Percentiles rank a stretch among this genome's conserved stretches.
phyloP scores from a whole-genome alignment of 2,113 vertebrate species.

The Nycticryphes semicollaris region DNA sequence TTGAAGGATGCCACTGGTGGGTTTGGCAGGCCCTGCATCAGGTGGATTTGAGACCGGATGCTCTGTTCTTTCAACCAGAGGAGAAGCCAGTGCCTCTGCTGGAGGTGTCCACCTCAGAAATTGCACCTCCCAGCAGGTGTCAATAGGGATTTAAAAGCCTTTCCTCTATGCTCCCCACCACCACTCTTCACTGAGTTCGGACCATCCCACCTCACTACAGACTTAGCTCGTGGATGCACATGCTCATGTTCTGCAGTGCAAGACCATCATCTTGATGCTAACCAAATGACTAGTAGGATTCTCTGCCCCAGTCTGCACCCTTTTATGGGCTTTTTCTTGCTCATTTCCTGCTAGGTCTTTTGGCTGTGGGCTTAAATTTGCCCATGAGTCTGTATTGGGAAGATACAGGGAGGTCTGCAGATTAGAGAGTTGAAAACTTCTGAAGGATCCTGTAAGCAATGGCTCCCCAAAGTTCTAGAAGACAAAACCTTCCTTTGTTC shows the following conservation, averaged over 20 bases:
- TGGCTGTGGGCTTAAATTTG: not conserved
- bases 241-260: fast-evolving
- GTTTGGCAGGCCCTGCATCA: not conserved
- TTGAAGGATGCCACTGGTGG: fast-evolving
- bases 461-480: not conserved
- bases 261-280: not conserved
- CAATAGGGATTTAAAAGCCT: not conserved
- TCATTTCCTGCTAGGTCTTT: not conserved
- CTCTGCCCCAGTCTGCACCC: not conserved
- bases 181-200: fast-evolving
- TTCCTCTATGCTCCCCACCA: not conserved
- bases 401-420: not conserved
- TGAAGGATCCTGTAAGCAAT: not conserved
- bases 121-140: not conserved
- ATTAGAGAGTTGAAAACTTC: not conserved
- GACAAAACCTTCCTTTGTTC: not conserved
- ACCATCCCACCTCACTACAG: fast-evolving
- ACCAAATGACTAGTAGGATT: not conserved
- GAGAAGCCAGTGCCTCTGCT: not conserved
- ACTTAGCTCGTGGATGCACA: fast-evolving
- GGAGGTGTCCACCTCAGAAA: not conserved
- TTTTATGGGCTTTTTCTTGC: not conserved
- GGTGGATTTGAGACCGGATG: not conserved
- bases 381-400: not conserved
- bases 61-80: not conserved